Evolutionary conservation across 2,888 invertebrate species (phyloP), one percentile per base, ranked within the genome.

Genomic region (Cyclophora punctaria): DNA sequence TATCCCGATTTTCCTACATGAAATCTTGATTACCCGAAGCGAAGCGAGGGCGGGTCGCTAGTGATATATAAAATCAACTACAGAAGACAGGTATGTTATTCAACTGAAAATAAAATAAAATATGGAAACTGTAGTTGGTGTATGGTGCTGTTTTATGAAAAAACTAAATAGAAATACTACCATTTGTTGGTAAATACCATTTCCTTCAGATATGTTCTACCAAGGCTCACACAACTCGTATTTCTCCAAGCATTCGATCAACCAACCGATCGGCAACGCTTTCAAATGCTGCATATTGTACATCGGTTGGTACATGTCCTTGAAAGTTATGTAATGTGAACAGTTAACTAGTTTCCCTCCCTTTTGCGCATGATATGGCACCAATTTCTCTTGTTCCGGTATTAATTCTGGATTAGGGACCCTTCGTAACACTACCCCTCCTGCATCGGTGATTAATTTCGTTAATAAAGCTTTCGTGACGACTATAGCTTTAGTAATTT

Each of bases 271-370:
- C 0, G 92, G 90, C 33, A 93, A 73, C 0, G 91, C 87, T 70
- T 92, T 92, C 4, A 93, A 75, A 67, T 91, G 90, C 2, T 80
- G 70, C 90, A 91, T 91, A 55, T 91, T 91, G 59, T 93, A 93
- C 78, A 83, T 83, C 0, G 91, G 91, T 55, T 90, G 86, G 35
- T 86, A 86, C 49, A 75, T 80, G 44, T 89, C 89, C 48, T 89
- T 87, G 52, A 90, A 90, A 60, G 93, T 88, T 5, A 93, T 90
- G 56, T 90, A 92, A 71, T 93, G 90, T 0, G 92, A 90, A 63
- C 93, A 92, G 37, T 86, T 78, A 4, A 80, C 77, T 34, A 93
- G 68, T 34, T 89, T 82, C 33, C 90, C 84, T 41, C 71, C 78
- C n/a, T 84, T 78, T 46, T 75, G 76, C 0, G 91, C 91, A 73